These are phyloP conservation scores for Bursaphelenchus okinawaensis DNA, from an alignment of 2,888 invertebrate genomes.

Conservation along the genomic window DNA sequence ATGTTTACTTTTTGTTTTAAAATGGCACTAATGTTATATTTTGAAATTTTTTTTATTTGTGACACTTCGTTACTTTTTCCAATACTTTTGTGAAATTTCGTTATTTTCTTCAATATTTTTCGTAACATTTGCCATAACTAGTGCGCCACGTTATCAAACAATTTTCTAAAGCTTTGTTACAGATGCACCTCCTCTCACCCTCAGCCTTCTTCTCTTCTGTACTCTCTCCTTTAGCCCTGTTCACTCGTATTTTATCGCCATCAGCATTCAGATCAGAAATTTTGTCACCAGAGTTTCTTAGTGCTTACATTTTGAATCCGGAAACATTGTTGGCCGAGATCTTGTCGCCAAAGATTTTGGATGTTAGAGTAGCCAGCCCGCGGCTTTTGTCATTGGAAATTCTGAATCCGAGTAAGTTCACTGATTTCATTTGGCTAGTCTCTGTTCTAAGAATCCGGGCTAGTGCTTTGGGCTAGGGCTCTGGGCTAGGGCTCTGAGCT, in stretches of 20 bases:
- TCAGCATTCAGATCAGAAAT: constrained; percentile 48
- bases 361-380: constrained; percentile 3
- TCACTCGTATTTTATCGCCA: constrained; percentile 44
- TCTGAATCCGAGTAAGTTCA: constrained; percentile 13
- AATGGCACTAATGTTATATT: too few species aligned
- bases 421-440: too few species aligned
- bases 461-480: too few species aligned
- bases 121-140: too few species aligned
- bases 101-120: too few species aligned
- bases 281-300: constrained; percentile 43
- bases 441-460: too few species aligned
- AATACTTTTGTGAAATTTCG: too few species aligned
- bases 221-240: constrained; percentile 41
- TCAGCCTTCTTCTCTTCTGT: constrained; percentile 28
- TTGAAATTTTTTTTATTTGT: too few species aligned
- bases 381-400: constrained; percentile 3
- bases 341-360: constrained; percentile 15
- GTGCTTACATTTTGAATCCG: constrained; percentile 47
- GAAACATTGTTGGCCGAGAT: constrained; percentile 39
- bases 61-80: too few species aligned
- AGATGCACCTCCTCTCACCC: not conserved
- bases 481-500: too few species aligned
- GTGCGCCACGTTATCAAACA: too few species aligned
- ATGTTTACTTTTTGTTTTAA: not conserved
- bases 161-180: not conserved